Evolutionary conservation across 53 echinoderm and acorn worm genomes (phyloP).

Genomic region (Arbacia lixula): DNA sequence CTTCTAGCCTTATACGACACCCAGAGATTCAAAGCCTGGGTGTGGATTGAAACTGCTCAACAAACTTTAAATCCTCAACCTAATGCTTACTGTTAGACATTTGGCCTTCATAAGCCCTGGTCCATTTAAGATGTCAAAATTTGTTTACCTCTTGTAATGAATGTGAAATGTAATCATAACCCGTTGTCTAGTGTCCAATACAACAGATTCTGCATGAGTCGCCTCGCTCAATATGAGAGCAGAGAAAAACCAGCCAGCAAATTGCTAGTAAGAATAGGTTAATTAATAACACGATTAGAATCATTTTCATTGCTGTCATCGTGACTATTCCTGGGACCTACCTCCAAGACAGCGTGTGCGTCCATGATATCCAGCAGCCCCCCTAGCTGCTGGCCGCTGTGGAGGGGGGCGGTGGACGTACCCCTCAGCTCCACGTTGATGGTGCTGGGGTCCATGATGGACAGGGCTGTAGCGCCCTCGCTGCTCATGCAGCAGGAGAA

Average conservation of each 20-base stretch:
- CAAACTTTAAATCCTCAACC: no score
- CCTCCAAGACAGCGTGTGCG: slow-evolving; percentile 86
- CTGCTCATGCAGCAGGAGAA: slow-evolving; percentile 93
- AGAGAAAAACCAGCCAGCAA: no score
- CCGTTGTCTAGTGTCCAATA: no score
- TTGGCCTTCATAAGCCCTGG: no score
- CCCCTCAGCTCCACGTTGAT: slow-evolving; percentile 88
- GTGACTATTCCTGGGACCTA: slow-evolving; percentile 7
- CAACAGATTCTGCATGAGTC: no score
- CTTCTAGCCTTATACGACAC: slow-evolving; percentile 96
- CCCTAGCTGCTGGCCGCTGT: slow-evolving; percentile 64
- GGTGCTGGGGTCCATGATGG: slow-evolving; percentile 92
- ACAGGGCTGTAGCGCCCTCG: slow-evolving; percentile 89
- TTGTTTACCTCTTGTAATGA: no score
- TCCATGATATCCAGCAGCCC: slow-evolving; percentile 93
- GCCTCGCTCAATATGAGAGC: no score
- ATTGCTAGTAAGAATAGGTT: no score
- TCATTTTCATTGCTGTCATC: not conserved
- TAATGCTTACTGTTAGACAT: no score
- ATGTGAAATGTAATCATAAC: no score
- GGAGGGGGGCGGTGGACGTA: slow-evolving; percentile 75
- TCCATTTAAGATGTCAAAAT: no score
- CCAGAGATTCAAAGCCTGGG: slow-evolving; percentile 80
- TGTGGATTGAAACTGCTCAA: slow-evolving; percentile 78
- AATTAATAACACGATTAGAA: no score